Conservation (phyloP, 2,113 vertebrate species). For the Electrona antarctica region DNA sequence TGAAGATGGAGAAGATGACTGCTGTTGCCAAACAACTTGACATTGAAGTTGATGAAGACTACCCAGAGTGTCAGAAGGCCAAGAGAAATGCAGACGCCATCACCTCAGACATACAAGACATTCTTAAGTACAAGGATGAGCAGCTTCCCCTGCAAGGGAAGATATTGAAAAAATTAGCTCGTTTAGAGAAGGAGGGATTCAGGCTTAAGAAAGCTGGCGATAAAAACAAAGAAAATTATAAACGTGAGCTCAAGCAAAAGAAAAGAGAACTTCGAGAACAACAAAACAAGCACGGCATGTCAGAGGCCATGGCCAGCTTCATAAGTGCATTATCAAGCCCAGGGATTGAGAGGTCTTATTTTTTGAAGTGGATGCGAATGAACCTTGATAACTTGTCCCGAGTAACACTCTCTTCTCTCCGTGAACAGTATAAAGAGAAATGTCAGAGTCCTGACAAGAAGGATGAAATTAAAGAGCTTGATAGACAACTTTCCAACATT, state of each 20-base stretch:
- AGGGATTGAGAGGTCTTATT: conserved; percentile 58
- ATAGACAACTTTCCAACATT: conserved; percentile 66
- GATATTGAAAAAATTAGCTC: conserved; percentile 68
- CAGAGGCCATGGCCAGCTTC: conserved; percentile 61
- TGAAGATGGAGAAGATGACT: conserved; percentile 51
- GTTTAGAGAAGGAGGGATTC: conserved; percentile 69
- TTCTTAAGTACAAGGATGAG: conserved; percentile 53
- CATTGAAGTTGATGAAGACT: conserved; percentile 69
- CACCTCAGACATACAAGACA: conserved; percentile 44
- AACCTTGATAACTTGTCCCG: conserved; percentile 63
- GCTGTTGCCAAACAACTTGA: conserved; percentile 48
- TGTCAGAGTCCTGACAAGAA: conserved; percentile 47
- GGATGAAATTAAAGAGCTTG: conserved; percentile 58
- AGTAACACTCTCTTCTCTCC: conserved; percentile 37
- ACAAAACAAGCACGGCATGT: conserved; percentile 45
- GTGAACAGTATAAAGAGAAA: conserved; percentile 58
- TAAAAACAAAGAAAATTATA: conserved; percentile 61
- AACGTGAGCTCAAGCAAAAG: conserved; percentile 40
- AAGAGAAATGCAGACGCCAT: conserved; percentile 57
- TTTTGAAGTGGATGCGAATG: conserved; percentile 74
- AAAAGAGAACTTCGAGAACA: conserved; percentile 36
- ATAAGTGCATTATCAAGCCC: conserved; percentile 47
- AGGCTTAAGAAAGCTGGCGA: conserved; percentile 53
- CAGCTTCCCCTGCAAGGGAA: conserved; percentile 64
- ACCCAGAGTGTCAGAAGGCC: conserved; percentile 59